Percentiles rank a stretch among this genome's conserved stretches.
Evolutionary conservation across 2,113 vertebrate species (phyloP).

Genomic region (Alethe castanea): DNA sequence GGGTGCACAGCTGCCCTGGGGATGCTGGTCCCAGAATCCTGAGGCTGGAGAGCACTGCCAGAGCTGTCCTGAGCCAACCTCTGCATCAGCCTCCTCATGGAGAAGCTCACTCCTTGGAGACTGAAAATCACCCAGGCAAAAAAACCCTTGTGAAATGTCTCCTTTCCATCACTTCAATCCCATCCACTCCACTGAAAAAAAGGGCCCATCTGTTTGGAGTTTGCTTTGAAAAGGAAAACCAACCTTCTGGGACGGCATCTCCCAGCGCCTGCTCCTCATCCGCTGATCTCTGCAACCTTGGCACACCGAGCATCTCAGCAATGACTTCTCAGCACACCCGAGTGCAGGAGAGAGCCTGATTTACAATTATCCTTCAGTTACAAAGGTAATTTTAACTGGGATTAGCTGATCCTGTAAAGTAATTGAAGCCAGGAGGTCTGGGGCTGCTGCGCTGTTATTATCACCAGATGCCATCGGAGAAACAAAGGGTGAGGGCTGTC

Average conservation of each 20-base stretch:
- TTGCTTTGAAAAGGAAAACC: constrained; percentile 54
- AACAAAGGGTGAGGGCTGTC: constrained; percentile 40
- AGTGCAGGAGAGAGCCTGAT: constrained; percentile 25
- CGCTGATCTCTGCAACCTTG: constrained; percentile 1
- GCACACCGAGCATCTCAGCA: constrained; percentile 2
- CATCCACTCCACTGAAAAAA: background rate
- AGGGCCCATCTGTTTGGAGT: constrained; percentile 68
- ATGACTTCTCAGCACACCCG: constrained; percentile 22
- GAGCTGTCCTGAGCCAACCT: background rate
- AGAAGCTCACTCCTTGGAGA: background rate
- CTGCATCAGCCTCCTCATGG: background rate
- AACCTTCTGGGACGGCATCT: constrained; percentile 19
- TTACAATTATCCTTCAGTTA: constrained; percentile 66
- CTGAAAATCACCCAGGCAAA: background rate
- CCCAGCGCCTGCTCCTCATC: constrained; percentile 43
- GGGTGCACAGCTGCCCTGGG: rapidly evolving
- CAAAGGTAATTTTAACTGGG: constrained; percentile 68
- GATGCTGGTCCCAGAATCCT: background rate
- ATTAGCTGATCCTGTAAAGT: constrained; percentile 68
- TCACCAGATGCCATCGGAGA: constrained; percentile 58
- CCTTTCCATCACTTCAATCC: background rate
- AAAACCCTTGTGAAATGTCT: background rate
- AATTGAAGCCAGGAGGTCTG: constrained; percentile 66
- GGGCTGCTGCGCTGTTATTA: constrained; percentile 37
- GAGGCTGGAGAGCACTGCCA: background rate